Conservation (phyloP, 2,888 invertebrate genomes). For the Agonopterix alstromeriana region DNA sequence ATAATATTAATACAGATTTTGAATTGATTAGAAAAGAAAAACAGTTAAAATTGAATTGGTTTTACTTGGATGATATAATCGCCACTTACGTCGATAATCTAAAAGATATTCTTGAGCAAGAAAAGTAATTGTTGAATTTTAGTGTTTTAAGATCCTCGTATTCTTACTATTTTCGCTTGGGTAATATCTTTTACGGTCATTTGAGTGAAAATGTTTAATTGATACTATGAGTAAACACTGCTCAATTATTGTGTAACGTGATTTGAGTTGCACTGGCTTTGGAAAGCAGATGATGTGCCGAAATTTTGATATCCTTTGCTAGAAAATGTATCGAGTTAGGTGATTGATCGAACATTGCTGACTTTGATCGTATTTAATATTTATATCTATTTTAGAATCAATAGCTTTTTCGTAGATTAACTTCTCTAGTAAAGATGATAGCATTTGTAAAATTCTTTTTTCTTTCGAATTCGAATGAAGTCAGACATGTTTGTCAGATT, state of each 20-base stretch:
- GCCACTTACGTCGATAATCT: no score
- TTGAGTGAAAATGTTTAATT: not conserved
- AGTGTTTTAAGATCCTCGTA: no score
- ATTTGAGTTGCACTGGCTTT: conserved; percentile 3
- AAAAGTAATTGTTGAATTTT: no score
- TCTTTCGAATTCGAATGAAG: conserved; percentile 1
- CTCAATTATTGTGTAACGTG: not conserved
- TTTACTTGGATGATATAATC: no score
- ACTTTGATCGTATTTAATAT: conserved; percentile 2
- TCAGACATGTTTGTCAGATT: conserved; percentile 4
- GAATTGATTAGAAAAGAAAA: no score
- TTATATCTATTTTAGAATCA: not conserved
- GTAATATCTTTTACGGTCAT: not conserved
- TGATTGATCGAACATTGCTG: conserved; percentile 3
- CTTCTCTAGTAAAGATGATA: not conserved
- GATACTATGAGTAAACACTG: not conserved
- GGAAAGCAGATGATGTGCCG: conserved; percentile 12
- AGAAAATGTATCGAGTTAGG: conserved; percentile 7
- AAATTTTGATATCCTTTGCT: conserved; percentile 15
- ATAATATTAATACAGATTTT: no score
- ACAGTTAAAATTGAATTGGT: no score
- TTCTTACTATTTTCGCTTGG: not conserved
- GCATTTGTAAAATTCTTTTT: not conserved
- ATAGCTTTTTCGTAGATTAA: not conserved
- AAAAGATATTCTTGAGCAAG: no score